Percentiles rank a stretch among this genome's conserved stretches.
phyloP scores from a whole-genome alignment of 2,888 invertebrate species.

The Meganola albula region DNA sequence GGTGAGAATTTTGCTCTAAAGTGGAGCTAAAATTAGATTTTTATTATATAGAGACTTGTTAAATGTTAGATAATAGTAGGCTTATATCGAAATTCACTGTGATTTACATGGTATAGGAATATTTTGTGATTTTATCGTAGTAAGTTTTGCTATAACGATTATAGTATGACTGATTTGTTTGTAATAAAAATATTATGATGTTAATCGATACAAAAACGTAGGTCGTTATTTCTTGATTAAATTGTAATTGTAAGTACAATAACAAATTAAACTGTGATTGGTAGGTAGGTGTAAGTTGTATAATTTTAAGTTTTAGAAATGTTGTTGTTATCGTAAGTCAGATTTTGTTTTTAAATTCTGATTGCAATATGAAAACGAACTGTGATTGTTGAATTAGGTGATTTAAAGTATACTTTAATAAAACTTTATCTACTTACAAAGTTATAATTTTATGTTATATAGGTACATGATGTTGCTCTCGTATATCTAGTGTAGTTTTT shows the following conservation, averaged over 20 bases:
- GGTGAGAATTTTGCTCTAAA: slow-evolving; percentile 12
- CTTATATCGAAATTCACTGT: slow-evolving; percentile 12
- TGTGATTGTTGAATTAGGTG: slow-evolving; percentile 14
- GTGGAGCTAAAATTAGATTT: slow-evolving; percentile 11
- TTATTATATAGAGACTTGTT: slow-evolving; percentile 13
- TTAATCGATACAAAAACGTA: slow-evolving; percentile 13
- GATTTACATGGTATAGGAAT: slow-evolving; percentile 13
- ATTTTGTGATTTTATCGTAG: slow-evolving; percentile 12
- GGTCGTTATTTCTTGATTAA: slow-evolving; percentile 13
- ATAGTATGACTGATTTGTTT: slow-evolving; percentile 13
- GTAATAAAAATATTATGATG: slow-evolving; percentile 13
- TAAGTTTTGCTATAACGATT: slow-evolving; percentile 13
- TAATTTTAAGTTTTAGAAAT: slow-evolving; percentile 14
- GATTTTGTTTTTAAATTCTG: slow-evolving; percentile 14
- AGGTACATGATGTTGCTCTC: slow-evolving; percentile 15
- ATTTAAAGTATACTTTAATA: slow-evolving; percentile 13
- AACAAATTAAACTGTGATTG: slow-evolving; percentile 14
- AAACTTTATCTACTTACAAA: slow-evolving; percentile 13
- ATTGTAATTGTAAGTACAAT: slow-evolving; percentile 12
- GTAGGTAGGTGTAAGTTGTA: slow-evolving; percentile 14
- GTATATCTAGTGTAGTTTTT: slow-evolving; percentile 15
- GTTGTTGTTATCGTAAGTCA: slow-evolving; percentile 14
- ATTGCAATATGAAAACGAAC: slow-evolving; percentile 14
- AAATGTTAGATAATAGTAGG: slow-evolving; percentile 12
- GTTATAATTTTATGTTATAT: slow-evolving; percentile 13